Base-by-base conservation (phyloP, 2,888 invertebrate species). In the Parelbella ahira region DNA sequence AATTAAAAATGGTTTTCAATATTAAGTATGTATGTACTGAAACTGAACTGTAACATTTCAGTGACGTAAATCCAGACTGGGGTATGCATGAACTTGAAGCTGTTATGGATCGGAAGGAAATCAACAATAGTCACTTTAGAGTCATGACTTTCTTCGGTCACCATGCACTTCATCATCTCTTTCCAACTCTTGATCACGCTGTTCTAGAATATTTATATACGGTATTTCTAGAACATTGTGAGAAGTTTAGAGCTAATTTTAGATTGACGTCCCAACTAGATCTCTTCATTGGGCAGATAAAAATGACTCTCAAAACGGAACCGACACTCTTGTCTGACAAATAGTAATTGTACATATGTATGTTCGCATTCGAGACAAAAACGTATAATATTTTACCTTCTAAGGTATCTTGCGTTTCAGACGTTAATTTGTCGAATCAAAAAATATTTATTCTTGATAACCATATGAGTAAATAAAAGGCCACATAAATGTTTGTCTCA, bases 151-250 rank as follows among this genome's bases (percentile, higher is more conserved):
- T 91, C 59, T 95, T 94, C 54, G 95, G 95, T 0, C 91, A 93
- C 42, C 95, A 96, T 60, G 83, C 90, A 0, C 78, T 95, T 3
- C 95, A 96, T 65, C 95, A 95, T 72, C 75, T 95, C 10, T 92
- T 95, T 55, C 95, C 95, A 0, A 93, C 94, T 0, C 58, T 95
- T 2, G 95, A 95, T 65, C 95, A 95, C 58, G 90, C 89, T 0
- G 77, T 91, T 11, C 70, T 95, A 12, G 88, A 89, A 3, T 82
- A 91, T 39, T 76, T 95, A 7, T 89, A 92, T 56, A 91, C 92
- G 0, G 80, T 90, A 1, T 90, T 92, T 42, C 53, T 90, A 7
- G 73, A 91, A 47, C 90, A 91, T 3, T 90, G 91, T 54, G 60
- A 88, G 21, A 90, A 93, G 56, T 93, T 91, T 56, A 86, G 83